Evolutionary conservation across 2,888 invertebrate species (phyloP), one percentile per base, ranked within the genome.

Genomic region (Dicranocentrus wangi): DNA sequence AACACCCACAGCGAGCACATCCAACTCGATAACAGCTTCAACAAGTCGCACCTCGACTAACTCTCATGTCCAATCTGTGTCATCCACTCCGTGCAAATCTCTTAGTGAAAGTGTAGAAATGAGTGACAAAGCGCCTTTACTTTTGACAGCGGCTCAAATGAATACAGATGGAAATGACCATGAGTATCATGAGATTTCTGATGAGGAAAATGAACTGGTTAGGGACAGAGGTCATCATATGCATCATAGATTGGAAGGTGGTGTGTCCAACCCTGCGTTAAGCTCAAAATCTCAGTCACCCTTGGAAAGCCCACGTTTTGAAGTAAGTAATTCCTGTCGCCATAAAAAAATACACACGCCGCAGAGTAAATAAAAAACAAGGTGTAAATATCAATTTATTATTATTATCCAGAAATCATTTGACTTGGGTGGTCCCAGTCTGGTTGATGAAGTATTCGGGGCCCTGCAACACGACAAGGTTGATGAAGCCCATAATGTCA

Each of bases 361-460:
- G n/a, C n/a, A n/a, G n/a, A n/a, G n/a, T n/a, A n/a, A n/a, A n/a
- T n/a, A n/a, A n/a, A n/a, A n/a, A n/a, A n/a, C n/a, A n/a, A n/a
- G n/a, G n/a, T n/a, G n/a, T n/a, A n/a, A n/a, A n/a, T n/a, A n/a
- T n/a, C 32, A 32, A 7, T 32, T 32, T 32, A 32, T 32, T 32
- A 32, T 32, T 32, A 32, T 7, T 32, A n/a, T 70, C n/a, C n/a
- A 87, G 87, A 87, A 88, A 88, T 89, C 71, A 87, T 91, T 93
- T 84, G 95, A 95, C 88, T 93, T 95, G 87, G 87, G 90, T 85
- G 96, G 97, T 3, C 95, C 96, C 15, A 97, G 97, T 82, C 90
- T 98, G 69, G 90, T 98, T 88, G 97, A 96, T 87, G 93, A 95
- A 73, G 95, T 98, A 91, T 94, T 98, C 87, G 93, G 93, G 68